phyloP scores from a whole-genome alignment of 2,888 invertebrate genomes.

The Acronicta aceris region DNA sequence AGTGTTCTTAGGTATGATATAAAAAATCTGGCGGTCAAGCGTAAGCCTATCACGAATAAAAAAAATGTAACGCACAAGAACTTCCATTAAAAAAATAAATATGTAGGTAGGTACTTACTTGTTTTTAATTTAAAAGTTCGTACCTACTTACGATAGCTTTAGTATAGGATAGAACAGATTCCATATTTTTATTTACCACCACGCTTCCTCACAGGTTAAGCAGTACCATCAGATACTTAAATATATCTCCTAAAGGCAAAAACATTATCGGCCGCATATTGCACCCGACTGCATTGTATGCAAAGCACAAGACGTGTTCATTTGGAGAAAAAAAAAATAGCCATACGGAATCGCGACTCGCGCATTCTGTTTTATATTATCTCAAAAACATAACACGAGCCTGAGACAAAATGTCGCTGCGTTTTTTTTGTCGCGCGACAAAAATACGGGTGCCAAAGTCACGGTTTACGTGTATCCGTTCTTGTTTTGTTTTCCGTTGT shows the following conservation, averaged over 20 bases:
- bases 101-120: too few species aligned
- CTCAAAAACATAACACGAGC: constrained; percentile 70
- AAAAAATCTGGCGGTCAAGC: too few species aligned
- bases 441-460: constrained; percentile 65
- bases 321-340: constrained; percentile 69
- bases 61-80: too few species aligned
- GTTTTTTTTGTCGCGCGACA: constrained; percentile 61
- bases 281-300: constrained; percentile 86
- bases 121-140: too few species aligned
- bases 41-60: too few species aligned
- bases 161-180: neutral
- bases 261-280: constrained; percentile 81
- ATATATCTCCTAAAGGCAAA: constrained; percentile 57
- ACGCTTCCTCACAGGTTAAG: constrained; percentile 23
- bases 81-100: too few species aligned
- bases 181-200: constrained; percentile 14
- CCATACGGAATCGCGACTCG: constrained; percentile 66
- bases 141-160: too few species aligned
- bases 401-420: constrained; percentile 66
- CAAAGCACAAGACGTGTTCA: constrained; percentile 83
- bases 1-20: too few species aligned
- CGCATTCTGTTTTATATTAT: constrained; percentile 79
- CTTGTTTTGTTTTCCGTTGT: constrained; percentile 49
- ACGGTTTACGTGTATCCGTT: constrained; percentile 55
- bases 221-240: constrained; percentile 50